Evolutionary conservation across 2,113 vertebrate species (phyloP).

Genomic region (Nymphicus hollandicus): DNA sequence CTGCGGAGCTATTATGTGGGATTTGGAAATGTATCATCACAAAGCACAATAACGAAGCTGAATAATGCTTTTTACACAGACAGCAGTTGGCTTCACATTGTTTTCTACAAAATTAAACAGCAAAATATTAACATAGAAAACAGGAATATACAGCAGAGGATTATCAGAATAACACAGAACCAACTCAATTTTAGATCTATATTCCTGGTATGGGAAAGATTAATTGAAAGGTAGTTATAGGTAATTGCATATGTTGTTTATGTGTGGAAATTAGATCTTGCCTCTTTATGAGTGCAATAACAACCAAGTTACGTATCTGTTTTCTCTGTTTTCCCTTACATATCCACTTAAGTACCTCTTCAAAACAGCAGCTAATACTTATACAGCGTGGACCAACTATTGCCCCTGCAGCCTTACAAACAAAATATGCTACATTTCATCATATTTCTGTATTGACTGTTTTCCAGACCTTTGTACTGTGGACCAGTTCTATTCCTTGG

Average conservation of each 20-base stretch:
- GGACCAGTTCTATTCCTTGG: neutral
- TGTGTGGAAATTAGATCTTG: neutral
- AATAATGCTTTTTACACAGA: neutral
- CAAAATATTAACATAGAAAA: neutral
- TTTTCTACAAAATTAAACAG: neutral
- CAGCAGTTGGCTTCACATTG: neutral
- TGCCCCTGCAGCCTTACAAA: neutral
- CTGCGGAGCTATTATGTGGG: neutral
- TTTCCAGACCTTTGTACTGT: neutral
- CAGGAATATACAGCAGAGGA: neutral
- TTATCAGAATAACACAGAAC: neutral
- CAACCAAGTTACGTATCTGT: neutral
- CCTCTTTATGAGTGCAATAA: neutral
- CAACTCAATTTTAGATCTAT: neutral
- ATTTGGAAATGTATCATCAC: neutral
- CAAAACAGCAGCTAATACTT: neutral
- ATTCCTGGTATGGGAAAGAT: neutral
- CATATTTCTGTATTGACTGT: neutral
- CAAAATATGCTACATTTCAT: neutral
- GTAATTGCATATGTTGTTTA: neutral
- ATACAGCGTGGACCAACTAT: accelerated
- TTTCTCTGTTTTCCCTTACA: neutral
- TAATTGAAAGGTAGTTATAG: neutral
- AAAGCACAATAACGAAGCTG: neutral
- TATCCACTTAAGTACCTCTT: neutral